Evolutionary conservation across 1,140 invertebrate genomes (phyloP).

Genomic region (Nixonia krombeini): DNA sequence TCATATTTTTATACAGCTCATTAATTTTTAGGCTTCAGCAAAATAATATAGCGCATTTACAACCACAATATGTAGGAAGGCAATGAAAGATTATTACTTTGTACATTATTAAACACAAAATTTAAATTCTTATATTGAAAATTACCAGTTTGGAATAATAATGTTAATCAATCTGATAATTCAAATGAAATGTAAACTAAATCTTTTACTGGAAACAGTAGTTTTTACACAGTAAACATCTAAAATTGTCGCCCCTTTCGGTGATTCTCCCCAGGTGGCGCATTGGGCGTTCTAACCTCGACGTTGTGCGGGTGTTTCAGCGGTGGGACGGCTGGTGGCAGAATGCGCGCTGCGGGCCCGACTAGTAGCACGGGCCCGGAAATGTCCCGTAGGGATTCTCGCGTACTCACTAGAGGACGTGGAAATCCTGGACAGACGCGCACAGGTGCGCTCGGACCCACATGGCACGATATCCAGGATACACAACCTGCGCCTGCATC

Average conservation of each 20-base stretch:
- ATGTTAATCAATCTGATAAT: too few species aligned
- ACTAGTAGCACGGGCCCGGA: slow-evolving; percentile 51
- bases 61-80: too few species aligned
- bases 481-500: slow-evolving; percentile 71
- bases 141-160: too few species aligned
- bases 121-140: too few species aligned
- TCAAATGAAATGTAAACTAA: too few species aligned
- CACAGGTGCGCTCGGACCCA: slow-evolving; percentile 66
- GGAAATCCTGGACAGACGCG: slow-evolving; percentile 71
- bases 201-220: too few species aligned
- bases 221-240: slow-evolving; percentile 33
- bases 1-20: slow-evolving; percentile 17
- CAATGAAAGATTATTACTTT: too few species aligned
- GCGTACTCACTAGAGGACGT: slow-evolving; percentile 74
- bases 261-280: slow-evolving; percentile 70
- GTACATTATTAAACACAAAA: too few species aligned
- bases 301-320: slow-evolving; percentile 72
- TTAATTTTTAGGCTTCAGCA: slow-evolving; percentile 37
- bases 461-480: slow-evolving; percentile 71
- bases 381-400: slow-evolving; percentile 60
- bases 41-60: too few species aligned
- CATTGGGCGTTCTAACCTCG: slow-evolving; percentile 70
- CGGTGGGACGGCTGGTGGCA: slow-evolving; percentile 65
- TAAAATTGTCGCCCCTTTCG: slow-evolving; percentile 57
- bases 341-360: slow-evolving; percentile 59